These are phyloP conservation scores for Corythornis madagascariensis DNA, from an alignment of 2,113 vertebrate species.

Conservation along the genomic window DNA sequence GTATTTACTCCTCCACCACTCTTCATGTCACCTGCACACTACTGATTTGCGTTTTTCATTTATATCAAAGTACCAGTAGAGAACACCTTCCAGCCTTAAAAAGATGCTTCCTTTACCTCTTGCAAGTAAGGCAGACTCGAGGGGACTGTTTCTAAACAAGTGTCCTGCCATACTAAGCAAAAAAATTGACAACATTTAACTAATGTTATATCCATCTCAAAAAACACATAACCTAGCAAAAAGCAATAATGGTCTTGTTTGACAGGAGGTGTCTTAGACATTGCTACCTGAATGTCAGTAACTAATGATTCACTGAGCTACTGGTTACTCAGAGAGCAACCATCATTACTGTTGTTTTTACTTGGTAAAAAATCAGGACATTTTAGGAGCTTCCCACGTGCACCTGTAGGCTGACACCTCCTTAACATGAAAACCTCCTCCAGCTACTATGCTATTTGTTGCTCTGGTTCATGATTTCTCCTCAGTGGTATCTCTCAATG, in stretches of 20 bases:
- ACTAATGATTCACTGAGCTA: not conserved
- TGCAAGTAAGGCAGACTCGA: not conserved
- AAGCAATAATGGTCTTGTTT: not conserved
- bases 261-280: not conserved
- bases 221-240: not conserved
- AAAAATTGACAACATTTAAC: not conserved
- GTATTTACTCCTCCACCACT: not conserved
- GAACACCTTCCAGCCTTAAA: not conserved
- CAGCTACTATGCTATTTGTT: rapidly evolving
- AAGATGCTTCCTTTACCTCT: not conserved
- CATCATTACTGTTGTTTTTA: not conserved
- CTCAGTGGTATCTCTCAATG: not conserved
- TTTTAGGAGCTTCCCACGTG: not conserved
- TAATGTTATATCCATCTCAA: not conserved
- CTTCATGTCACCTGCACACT: not conserved
- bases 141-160: not conserved
- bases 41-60: not conserved
- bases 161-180: not conserved
- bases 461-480: not conserved
- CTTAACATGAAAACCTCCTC: not conserved
- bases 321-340: not conserved
- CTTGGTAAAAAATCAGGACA: not conserved
- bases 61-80: not conserved
- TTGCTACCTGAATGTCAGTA: not conserved
- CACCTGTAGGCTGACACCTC: not conserved